These are phyloP conservation scores for Rhagoletis pomonella DNA, from an alignment of 1,140 invertebrate species.

Conservation along the genomic window DNA sequence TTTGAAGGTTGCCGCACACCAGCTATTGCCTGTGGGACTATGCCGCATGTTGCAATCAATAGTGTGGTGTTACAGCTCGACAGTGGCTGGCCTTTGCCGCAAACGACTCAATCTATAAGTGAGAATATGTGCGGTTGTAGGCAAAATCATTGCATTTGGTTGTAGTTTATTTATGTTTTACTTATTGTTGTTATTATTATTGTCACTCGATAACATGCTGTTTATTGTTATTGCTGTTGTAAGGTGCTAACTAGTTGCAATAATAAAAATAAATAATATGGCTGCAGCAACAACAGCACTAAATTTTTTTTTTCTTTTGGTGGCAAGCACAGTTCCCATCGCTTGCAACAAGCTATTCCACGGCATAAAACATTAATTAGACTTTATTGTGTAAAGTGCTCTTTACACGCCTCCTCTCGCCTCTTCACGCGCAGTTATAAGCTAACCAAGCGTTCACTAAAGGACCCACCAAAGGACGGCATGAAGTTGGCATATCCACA, in stretches of 20 bases:
- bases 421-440: background rate
- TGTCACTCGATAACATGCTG: slow-evolving; percentile 35
- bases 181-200: slow-evolving; percentile 7
- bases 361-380: slow-evolving; percentile 41
- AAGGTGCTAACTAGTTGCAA: slow-evolving; percentile 49
- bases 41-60: slow-evolving; percentile 25
- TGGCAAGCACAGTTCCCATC: background rate
- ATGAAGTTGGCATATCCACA: too few species aligned
- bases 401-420: background rate
- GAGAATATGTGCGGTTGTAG: background rate
- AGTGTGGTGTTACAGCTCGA: background rate
- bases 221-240: slow-evolving; percentile 46
- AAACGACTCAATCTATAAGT: slow-evolving; percentile 26
- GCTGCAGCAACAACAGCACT: background rate
- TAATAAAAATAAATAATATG: slow-evolving; percentile 44
- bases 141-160: background rate
- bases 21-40: background rate
- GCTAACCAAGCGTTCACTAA: background rate
- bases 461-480: background rate
- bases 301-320: too few species aligned
- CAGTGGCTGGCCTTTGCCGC: background rate
- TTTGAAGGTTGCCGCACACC: slow-evolving; percentile 29
- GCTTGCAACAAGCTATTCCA: slow-evolving; percentile 20
- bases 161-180: background rate
- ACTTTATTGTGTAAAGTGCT: slow-evolving; percentile 28